phyloP scores from a whole-genome alignment of 2,797 vertebrate genomes.

The Semotilus atromaculatus region DNA sequence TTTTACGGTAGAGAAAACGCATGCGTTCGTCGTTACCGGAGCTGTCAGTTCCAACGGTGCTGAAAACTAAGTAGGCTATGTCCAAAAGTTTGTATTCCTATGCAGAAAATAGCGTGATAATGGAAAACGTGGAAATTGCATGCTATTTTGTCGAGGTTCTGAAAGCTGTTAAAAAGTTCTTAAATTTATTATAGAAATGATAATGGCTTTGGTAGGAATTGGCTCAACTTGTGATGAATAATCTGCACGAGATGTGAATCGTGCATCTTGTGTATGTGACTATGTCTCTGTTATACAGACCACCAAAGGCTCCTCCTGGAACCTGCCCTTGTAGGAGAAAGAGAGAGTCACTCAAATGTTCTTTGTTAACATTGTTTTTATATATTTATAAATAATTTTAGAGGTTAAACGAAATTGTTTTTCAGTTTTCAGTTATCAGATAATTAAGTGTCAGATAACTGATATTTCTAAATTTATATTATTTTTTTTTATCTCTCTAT shows the following conservation, averaged over 20 bases:
- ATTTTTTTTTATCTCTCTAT: too few relatives aligned
- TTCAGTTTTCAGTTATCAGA: neutral
- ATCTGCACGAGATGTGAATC: neutral
- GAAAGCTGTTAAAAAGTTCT: neutral
- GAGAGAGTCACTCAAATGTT: neutral
- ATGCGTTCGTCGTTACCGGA: neutral
- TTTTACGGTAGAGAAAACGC: neutral
- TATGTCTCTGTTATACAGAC: neutral
- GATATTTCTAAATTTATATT: too few relatives aligned
- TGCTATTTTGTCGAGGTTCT: neutral
- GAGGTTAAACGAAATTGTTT: neutral
- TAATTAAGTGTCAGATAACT: neutral
- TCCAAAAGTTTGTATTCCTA: constrained; percentile 14
- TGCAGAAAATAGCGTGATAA: neutral
- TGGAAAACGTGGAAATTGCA: neutral
- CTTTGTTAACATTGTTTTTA: neutral
- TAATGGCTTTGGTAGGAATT: neutral
- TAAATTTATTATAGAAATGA: neutral
- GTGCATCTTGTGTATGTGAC: neutral
- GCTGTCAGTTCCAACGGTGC: constrained; percentile 18
- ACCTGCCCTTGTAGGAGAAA: neutral
- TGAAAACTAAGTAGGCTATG: neutral
- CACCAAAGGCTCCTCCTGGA: neutral
- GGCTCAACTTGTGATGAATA: neutral
- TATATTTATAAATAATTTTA: neutral